Base-by-base conservation (phyloP, 2,888 invertebrate species). In the Meta bourneti region DNA sequence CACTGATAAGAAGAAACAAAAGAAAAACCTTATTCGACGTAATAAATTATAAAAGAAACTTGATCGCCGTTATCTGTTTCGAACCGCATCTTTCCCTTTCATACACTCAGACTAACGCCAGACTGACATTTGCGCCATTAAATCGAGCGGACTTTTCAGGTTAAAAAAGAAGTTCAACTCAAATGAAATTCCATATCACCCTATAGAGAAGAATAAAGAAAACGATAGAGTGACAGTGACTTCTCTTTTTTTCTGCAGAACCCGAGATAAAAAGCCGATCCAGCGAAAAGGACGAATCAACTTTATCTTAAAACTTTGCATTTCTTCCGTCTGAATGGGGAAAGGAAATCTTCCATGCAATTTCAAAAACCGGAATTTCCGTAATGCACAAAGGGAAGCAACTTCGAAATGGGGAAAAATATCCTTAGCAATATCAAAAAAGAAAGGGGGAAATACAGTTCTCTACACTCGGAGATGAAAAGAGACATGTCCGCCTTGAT, bases 231-330 rank as follows among this genome's bases (percentile, higher is more conserved):
- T 61, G 61, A 61, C 61, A 61, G 61, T 61, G 61, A 61, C 61
- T 61, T 61, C 11, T 61, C 61, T 16, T 16, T 61, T 61, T 9
- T 61, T 16, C 16, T 77, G 6, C n/a, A 9, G 9, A 54, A 54
- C 54, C 48, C 20, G 51, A 16, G 74, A 74, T 74, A 74, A 84
- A 75, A 74, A 34, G 74, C 9, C 49, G 74, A 74, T 51, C 34
- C 34, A 16, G 51, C 8, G 49, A 13, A 13, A 71, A 80, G 80
- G 80, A 81, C 48, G 69, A 81, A 72, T 88, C 88, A 88, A 80
- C 61, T 74, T 88, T 88, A 88, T 88, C 88, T 80, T 72, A 80
- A 88, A 88, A 88, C 88, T 88, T 88, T 88, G 80, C 80, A 88
- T 80, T 74, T 74, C 80, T 80, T 88, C 88, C 74, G 72, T 61